A percentile compares a stretch with the other conserved stretches of the same genome.
Evolutionary conservation across 2,113 vertebrate species (phyloP).

Genomic region (Typhlomys cinereus): DNA sequence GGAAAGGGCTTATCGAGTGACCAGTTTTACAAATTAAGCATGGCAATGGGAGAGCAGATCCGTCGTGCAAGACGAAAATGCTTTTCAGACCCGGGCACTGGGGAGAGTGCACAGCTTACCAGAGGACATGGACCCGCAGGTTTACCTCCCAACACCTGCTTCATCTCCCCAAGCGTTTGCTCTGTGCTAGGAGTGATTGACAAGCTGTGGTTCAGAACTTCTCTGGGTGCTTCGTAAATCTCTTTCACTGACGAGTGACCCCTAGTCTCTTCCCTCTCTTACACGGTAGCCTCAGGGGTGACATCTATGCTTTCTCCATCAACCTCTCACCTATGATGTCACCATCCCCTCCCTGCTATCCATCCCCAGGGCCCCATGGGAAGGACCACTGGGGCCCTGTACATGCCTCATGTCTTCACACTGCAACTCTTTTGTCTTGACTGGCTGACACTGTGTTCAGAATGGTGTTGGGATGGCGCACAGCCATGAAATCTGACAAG

Average conservation of each 20-base stretch:
- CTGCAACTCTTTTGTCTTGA: background rate
- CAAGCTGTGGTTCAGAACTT: background rate
- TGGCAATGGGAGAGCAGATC: background rate
- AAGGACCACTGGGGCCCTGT: background rate
- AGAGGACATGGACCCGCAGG: too few relatives aligned
- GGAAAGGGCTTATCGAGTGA: background rate
- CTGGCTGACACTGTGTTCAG: background rate
- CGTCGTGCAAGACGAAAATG: background rate
- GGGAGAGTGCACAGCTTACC: background rate
- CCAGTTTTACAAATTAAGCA: constrained; percentile 14
- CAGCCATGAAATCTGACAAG: background rate
- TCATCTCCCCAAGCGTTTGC: background rate
- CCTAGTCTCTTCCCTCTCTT: constrained; percentile 11
- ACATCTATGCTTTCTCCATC: background rate
- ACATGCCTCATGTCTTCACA: fast-evolving
- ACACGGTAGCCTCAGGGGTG: background rate
- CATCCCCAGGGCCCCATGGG: fast-evolving
- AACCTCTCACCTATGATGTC: background rate
- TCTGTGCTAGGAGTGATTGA: background rate
- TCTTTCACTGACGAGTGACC: background rate
- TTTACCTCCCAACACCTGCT: background rate
- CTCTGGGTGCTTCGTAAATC: background rate
- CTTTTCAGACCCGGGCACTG: background rate
- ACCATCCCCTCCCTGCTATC: background rate
- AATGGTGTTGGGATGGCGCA: background rate